Conservation (phyloP, 2,888 invertebrate genomes). For the Noctua janthe region DNA sequence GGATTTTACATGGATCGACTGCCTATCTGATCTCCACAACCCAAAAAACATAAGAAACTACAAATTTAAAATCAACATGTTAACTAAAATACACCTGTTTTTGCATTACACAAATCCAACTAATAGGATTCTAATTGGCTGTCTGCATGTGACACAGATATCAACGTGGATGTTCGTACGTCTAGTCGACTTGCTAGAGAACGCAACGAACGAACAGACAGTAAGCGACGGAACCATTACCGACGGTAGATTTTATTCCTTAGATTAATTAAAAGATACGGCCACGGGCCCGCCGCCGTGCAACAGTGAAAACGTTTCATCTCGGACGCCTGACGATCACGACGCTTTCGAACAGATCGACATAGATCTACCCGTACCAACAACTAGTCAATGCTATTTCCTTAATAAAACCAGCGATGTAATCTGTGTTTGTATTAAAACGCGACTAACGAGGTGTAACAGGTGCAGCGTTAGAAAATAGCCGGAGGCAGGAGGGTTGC, state of each 20-base stretch:
- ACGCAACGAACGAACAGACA: constrained; percentile 75
- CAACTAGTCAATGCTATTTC: constrained; percentile 53
- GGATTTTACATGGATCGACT: too few species aligned
- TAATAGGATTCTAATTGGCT: constrained; percentile 36
- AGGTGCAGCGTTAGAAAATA: constrained; percentile 84
- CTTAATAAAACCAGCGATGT: constrained; percentile 76
- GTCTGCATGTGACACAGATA: constrained; percentile 38
- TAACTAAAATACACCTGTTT: neutral
- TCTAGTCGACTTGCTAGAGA: constrained; percentile 66
- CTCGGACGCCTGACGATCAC: constrained; percentile 74
- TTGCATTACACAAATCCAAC: constrained; percentile 5
- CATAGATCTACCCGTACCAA: constrained; percentile 67
- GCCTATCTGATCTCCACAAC: too few species aligned
- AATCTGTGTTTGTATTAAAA: constrained; percentile 68
- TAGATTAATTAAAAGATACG: constrained; percentile 90
- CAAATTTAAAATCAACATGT: neutral
- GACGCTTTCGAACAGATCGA: constrained; percentile 70
- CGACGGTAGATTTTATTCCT: constrained; percentile 84
- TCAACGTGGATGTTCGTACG: constrained; percentile 39
- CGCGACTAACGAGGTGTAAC: constrained; percentile 74
- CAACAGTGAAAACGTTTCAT: constrained; percentile 85
- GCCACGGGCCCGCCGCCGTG: constrained; percentile 73
- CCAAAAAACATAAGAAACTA: neutral
- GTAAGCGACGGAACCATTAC: constrained; percentile 82
- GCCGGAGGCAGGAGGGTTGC: constrained; percentile 85